phyloP scores from a whole-genome alignment of 2,888 invertebrate species.

The Drosophila mercatorum region DNA sequence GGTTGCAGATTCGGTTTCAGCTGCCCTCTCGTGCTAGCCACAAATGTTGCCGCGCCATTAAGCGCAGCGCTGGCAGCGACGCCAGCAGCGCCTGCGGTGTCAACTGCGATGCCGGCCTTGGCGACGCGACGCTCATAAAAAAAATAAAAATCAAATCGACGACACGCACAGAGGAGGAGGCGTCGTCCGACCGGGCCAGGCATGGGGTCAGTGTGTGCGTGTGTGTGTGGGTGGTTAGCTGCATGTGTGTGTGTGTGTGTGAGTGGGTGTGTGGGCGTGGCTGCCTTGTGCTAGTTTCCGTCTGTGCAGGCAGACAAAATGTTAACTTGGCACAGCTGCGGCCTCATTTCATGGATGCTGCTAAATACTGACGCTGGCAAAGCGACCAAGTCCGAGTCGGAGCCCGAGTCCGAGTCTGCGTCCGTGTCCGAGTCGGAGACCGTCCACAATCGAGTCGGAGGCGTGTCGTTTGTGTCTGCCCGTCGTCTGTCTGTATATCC shows the following conservation, averaged over 20 bases:
- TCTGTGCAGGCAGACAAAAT: conserved; percentile 56
- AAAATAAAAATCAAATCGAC: conserved; percentile 71
- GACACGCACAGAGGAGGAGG: conserved; percentile 61
- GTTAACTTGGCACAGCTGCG: conserved; percentile 51
- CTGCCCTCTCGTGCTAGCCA: conserved; percentile 24
- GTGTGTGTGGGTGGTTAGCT: conserved; percentile 14
- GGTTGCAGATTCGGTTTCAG: conserved; percentile 11
- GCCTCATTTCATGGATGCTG: conserved; percentile 61
- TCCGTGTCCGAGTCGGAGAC: conserved; percentile 4
- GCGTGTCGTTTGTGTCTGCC: conserved; percentile 13
- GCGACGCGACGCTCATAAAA: conserved; percentile 63
- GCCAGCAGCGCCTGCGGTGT: conserved; percentile 32
- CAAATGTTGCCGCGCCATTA: conserved; percentile 62
- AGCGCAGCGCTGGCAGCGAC: conserved; percentile 36
- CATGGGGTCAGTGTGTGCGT: conserved; percentile 22
- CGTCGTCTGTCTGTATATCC: conserved; percentile 11
- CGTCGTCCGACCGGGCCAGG: conserved; percentile 40
- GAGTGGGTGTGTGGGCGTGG: conserved; percentile 38
- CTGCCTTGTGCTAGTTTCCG: conserved; percentile 69
- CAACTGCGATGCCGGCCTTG: conserved; percentile 57
- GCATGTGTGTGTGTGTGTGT: conserved; percentile 19
- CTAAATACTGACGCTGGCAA: conserved; percentile 42
- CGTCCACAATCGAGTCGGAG: background rate
- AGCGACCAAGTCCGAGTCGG: conserved; percentile 5
- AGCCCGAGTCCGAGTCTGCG: conserved; percentile 9